Percentiles rank a stretch among this genome's conserved stretches.
Evolutionary conservation across 2,797 vertebrate species (phyloP).

Genomic region (Cryptoprocta ferox): DNA sequence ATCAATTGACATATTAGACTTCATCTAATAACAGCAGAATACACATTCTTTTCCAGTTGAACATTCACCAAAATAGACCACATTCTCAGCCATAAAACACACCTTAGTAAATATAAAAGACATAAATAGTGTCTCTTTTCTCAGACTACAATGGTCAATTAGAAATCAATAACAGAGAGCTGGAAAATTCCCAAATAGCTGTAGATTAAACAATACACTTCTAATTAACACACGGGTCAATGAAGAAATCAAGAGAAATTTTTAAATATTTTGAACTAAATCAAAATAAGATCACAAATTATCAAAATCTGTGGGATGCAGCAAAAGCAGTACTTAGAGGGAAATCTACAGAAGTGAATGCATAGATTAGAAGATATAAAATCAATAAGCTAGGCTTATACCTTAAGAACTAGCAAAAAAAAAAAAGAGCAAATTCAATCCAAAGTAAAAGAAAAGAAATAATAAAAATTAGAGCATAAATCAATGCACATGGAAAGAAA

Average conservation of each 20-base stretch:
- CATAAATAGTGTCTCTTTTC: background rate
- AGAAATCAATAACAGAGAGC: background rate
- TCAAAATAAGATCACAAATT: background rate
- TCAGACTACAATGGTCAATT: background rate
- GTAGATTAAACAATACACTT: background rate
- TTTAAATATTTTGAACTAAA: background rate
- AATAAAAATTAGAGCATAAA: background rate
- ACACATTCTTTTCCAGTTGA: background rate
- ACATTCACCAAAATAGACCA: background rate
- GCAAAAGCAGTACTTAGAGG: background rate
- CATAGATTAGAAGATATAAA: background rate
- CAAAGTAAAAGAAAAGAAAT: background rate
- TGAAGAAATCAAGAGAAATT: background rate
- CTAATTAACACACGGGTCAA: background rate
- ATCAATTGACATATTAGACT: background rate
- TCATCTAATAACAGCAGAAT: background rate
- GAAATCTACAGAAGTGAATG: background rate
- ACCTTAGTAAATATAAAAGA: background rate
- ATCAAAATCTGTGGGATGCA: background rate
- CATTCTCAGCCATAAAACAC: background rate
- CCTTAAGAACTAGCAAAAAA: background rate
- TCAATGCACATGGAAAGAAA: background rate
- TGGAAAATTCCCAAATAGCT: background rate
- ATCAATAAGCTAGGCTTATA: background rate
- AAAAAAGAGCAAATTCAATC: background rate